These are phyloP conservation scores for Heliconius aoede DNA, from an alignment of 2,888 invertebrate genomes.

Conservation along the genomic window DNA sequence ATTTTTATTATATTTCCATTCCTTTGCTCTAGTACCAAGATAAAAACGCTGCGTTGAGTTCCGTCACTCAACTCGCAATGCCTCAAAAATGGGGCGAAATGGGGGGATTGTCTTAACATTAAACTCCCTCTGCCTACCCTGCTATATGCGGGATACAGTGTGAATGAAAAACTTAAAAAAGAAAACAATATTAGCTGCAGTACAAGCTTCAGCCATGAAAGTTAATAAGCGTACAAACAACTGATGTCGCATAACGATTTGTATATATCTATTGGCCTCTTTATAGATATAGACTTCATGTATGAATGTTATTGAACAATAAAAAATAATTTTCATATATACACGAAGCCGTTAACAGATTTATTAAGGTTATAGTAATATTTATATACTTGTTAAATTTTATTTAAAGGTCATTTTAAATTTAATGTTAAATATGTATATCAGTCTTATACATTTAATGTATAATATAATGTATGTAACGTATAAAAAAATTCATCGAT, in stretches of 20 bases:
- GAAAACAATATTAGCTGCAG: not conserved
- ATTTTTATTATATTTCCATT: too few relatives aligned
- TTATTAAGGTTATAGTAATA: conserved; percentile 25
- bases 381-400: not conserved
- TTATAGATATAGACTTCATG: conserved; percentile 43
- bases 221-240: not conserved
- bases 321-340: conserved; percentile 42
- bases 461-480: not conserved
- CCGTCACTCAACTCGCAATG: too few relatives aligned
- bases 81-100: too few relatives aligned
- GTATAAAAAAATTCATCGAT: too few relatives aligned
- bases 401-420: not conserved
- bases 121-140: too few relatives aligned
- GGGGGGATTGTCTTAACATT: too few relatives aligned
- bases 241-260: conserved; percentile 1
- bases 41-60: too few relatives aligned
- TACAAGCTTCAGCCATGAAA: not conserved
- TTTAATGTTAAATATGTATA: not conserved
- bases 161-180: too few relatives aligned
- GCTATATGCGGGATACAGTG: too few relatives aligned
- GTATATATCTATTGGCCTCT: conserved; percentile 37
- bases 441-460: not conserved
- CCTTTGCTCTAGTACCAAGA: too few relatives aligned
- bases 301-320: conserved; percentile 40
- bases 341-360: conserved; percentile 14